Conservation (phyloP, 1,140 invertebrate genomes). For the Periplaneta americana region DNA sequence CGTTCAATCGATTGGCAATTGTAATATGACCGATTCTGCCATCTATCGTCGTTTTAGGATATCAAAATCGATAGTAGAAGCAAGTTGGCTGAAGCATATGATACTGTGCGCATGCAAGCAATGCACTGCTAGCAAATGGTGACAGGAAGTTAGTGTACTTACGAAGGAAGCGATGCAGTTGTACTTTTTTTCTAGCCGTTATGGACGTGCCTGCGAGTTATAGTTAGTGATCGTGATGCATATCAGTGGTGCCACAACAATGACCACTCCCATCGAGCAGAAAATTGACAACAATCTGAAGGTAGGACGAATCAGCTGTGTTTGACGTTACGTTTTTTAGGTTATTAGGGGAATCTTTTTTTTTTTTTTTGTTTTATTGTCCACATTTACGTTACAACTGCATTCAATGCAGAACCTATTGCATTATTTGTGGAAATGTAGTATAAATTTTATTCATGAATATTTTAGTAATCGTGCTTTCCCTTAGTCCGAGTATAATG, state of each 20-base stretch:
- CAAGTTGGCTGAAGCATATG: neutral
- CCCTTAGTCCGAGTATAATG: too few species aligned
- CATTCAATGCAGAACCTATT: too few species aligned
- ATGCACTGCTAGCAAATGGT: neutral
- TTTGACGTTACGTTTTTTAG: neutral
- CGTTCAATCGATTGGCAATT: neutral
- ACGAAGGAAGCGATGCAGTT: neutral
- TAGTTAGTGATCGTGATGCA: conserved; percentile 4
- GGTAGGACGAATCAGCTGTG: neutral
- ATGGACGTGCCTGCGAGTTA: neutral
- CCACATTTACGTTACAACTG: too few species aligned
- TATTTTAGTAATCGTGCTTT: too few species aligned
- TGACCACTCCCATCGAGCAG: conserved; percentile 9
- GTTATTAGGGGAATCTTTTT: neutral
- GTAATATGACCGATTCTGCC: neutral
- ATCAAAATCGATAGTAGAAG: neutral
- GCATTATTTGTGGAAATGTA: too few species aligned
- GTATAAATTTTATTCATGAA: too few species aligned
- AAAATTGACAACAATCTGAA: conserved; percentile 12
- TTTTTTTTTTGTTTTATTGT: too few species aligned
- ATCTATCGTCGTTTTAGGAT: neutral
- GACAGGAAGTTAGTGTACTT: neutral
- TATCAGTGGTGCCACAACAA: neutral
- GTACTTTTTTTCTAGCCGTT: neutral
- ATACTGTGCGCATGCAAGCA: neutral